phyloP scores from a whole-genome alignment of 2,888 invertebrate genomes.

The Harpalus rubripes region DNA sequence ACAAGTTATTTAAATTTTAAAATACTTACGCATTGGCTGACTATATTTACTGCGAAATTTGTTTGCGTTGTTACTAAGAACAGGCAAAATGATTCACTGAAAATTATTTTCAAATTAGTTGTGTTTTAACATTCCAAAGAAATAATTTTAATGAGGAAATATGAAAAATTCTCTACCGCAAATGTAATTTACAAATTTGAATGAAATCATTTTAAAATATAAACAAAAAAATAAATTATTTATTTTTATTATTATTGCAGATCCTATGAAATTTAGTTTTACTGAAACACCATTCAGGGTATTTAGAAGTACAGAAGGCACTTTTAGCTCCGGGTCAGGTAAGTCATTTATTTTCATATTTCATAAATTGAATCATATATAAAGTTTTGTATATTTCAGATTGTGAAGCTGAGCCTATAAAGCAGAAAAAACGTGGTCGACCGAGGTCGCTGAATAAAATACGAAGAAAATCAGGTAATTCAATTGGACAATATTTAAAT shows the following conservation, averaged over 20 bases:
- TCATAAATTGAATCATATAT: background rate
- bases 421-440: constrained; percentile 56
- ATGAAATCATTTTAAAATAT: background rate
- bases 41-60: background rate
- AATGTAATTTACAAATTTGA: background rate
- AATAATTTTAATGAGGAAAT: background rate
- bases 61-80: background rate
- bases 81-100: background rate
- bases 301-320: constrained; percentile 16
- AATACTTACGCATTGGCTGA: background rate
- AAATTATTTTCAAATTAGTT: background rate
- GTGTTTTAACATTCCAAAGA: background rate
- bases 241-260: background rate
- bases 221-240: background rate
- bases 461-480: constrained; percentile 61
- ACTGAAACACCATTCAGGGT: constrained; percentile 57
- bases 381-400: constrained; percentile 2
- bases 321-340: constrained; percentile 46
- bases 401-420: constrained; percentile 49
- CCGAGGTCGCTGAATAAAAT: constrained; percentile 57
- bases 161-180: background rate
- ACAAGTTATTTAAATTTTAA: no score
- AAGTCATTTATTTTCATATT: background rate
- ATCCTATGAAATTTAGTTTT: background rate
- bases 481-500: constrained; percentile 41